These are phyloP conservation scores for Laticauda laticaudata DNA, from an alignment of 2,113 vertebrate genomes.

Conservation along the genomic window DNA sequence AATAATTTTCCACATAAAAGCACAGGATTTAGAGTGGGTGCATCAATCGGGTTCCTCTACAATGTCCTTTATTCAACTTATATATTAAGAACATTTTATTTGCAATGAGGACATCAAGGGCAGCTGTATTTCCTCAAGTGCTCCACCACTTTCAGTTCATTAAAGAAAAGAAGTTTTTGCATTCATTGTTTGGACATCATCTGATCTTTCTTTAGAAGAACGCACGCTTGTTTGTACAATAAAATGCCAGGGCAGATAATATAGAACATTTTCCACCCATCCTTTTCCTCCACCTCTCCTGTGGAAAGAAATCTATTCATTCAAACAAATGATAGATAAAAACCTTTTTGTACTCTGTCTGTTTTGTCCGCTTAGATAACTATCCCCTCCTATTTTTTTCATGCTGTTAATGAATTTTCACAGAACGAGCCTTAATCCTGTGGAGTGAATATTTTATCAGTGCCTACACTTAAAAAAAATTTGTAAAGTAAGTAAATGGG, in stretches of 20 bases:
- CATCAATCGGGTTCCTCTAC: background rate
- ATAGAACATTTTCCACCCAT: slow-evolving; percentile 40
- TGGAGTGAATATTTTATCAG: slow-evolving; percentile 53
- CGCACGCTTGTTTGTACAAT: slow-evolving; percentile 50
- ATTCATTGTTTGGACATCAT: background rate
- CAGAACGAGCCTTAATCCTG: slow-evolving; percentile 60
- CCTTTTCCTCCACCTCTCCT: background rate
- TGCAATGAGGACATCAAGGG: background rate
- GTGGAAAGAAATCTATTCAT: slow-evolving; percentile 59
- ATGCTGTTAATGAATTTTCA: slow-evolving; percentile 62
- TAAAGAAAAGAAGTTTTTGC: background rate
- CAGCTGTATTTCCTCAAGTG: background rate
- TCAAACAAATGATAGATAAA: slow-evolving; percentile 55
- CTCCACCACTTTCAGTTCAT: background rate
- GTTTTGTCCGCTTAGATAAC: slow-evolving; percentile 37
- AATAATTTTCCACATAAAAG: background rate
- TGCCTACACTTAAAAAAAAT: slow-evolving; percentile 23
- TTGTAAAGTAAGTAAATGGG: slow-evolving; percentile 40
- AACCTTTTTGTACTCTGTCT: slow-evolving; percentile 41
- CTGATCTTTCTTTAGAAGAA: slow-evolving; percentile 41
- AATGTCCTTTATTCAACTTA: background rate
- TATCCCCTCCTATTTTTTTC: slow-evolving; percentile 28
- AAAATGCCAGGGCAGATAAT: slow-evolving; percentile 53
- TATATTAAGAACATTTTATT: background rate
- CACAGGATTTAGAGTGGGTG: background rate